Evolutionary conservation across 2,113 vertebrate species (phyloP), one percentile per base, ranked within the genome.

Genomic region (Forbesichthys papilliferus): DNA sequence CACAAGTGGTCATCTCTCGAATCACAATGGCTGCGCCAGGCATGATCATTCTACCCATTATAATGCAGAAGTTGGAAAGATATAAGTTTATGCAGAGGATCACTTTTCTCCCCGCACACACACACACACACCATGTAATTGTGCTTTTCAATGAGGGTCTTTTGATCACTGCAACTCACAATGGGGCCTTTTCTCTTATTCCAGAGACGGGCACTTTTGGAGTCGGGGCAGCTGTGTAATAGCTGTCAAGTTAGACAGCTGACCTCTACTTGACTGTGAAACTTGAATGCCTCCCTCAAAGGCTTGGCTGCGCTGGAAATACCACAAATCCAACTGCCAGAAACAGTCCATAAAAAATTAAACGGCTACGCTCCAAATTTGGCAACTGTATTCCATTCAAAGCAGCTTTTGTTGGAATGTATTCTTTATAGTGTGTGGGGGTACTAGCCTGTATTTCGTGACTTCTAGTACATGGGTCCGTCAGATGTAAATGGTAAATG

Each of bases 21-120:
- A 91, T 99, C 83, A 92, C 93, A 74, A 99, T 99, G 96, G 96
- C 97, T 0, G 98, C 98, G 8, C 98, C 98, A 0, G 96, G 96
- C 87, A 99, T 99, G 98, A 96, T 99, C 84, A 84, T 99, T 71
- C 86, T 99, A 11, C 98, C 98, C 0, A 91, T 99, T 79, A 79
- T 98, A 79, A 99, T 99, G 98, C 94, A 99, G 79, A 90, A 85
- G 68, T 79, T 99, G 86, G 98, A 99, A 86, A 96, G 92, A 64
- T 92, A 94, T 62, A 81, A 79, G 54, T 96, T 97, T 83, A 96
- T 99, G 96, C 94, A 96, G 95, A 16, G 16, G 16, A 16, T 16
- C 16, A 16, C 16, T 16, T 16, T 16, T 16, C 16, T 0, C 16
- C 12, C 2, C 54, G 5, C 54, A 18, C 54, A 7, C 54, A 57